phyloP scores from a whole-genome alignment of 2,888 invertebrate species.

The Amiota communis region DNA sequence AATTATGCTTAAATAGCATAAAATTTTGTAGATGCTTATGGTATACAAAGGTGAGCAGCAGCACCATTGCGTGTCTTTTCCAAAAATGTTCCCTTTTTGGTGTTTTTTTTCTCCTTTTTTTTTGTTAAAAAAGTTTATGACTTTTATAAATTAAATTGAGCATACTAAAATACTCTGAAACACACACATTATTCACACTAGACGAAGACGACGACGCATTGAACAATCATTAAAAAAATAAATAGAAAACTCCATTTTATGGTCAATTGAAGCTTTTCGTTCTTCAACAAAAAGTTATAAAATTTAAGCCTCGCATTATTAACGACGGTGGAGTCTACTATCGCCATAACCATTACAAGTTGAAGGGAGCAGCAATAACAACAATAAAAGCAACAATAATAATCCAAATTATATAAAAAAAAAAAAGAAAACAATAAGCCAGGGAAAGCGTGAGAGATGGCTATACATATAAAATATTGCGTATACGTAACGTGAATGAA shows the following conservation, averaged over 20 bases:
- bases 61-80: too few relatives aligned
- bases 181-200: conserved; percentile 16
- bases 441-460: too few relatives aligned
- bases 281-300: conserved; percentile 63
- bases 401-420: too few relatives aligned
- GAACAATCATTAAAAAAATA: conserved; percentile 47
- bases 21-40: conserved; percentile 34
- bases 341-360: too few relatives aligned
- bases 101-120: conserved; percentile 43
- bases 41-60: too few relatives aligned
- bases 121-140: conserved; percentile 57
- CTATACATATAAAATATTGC: background rate
- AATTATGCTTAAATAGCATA: conserved; percentile 61
- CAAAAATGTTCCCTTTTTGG: conserved; percentile 29
- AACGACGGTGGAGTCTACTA: background rate
- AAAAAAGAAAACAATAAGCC: too few relatives aligned
- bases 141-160: conserved; percentile 65
- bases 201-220: conserved; percentile 12
- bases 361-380: too few relatives aligned
- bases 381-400: too few relatives aligned
- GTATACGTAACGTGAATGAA: conserved; percentile 11
- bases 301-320: conserved; percentile 47
- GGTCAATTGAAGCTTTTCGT: conserved; percentile 58
- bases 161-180: conserved; percentile 37
- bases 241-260: conserved; percentile 45